Percentiles rank a stretch among this genome's conserved stretches.
Conservation (phyloP, 1,140 invertebrate genomes). For the Mercenaria mercenaria region DNA sequence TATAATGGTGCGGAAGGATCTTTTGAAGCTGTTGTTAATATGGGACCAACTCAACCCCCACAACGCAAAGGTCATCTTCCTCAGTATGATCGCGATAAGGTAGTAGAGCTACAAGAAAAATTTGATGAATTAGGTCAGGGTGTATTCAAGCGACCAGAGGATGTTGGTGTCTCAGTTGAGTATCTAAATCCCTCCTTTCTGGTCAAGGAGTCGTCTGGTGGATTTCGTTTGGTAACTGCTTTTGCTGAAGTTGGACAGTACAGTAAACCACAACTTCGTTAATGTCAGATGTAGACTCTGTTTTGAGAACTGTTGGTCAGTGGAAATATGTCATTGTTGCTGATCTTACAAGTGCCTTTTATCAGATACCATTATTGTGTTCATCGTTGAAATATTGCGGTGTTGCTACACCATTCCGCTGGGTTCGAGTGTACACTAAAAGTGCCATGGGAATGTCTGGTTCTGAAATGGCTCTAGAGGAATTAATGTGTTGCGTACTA, state of each 20-base stretch:
- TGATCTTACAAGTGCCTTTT: too few relatives aligned
- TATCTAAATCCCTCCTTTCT: not conserved
- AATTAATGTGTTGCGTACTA: constrained; percentile 71
- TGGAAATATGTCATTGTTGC: too few relatives aligned
- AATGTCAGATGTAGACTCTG: too few relatives aligned
- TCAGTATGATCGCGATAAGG: constrained; percentile 49
- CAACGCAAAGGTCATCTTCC: constrained; percentile 67
- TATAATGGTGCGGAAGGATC: constrained; percentile 62
- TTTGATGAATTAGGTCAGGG: constrained; percentile 50
- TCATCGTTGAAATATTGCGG: constrained; percentile 64
- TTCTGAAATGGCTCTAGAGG: constrained; percentile 65
- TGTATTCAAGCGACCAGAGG: constrained; percentile 34
- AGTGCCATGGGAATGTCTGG: constrained; percentile 67
- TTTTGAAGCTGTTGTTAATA: constrained; percentile 70
- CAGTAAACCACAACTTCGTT: too few relatives aligned
- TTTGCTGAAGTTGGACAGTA: not conserved
- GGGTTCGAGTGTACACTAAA: constrained; percentile 10
- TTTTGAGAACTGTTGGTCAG: too few relatives aligned
- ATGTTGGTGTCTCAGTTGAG: constrained; percentile 4
- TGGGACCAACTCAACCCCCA: constrained; percentile 69
- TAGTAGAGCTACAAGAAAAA: constrained; percentile 51
- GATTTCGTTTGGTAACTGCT: constrained; percentile 40
- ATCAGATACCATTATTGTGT: constrained; percentile 63
- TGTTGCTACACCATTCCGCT: constrained; percentile 8
- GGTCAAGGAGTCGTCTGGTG: constrained; percentile 24